These are phyloP conservation scores for Onychomys leucogaster DNA, from an alignment of 2,797 vertebrate species.

Conservation along the genomic window DNA sequence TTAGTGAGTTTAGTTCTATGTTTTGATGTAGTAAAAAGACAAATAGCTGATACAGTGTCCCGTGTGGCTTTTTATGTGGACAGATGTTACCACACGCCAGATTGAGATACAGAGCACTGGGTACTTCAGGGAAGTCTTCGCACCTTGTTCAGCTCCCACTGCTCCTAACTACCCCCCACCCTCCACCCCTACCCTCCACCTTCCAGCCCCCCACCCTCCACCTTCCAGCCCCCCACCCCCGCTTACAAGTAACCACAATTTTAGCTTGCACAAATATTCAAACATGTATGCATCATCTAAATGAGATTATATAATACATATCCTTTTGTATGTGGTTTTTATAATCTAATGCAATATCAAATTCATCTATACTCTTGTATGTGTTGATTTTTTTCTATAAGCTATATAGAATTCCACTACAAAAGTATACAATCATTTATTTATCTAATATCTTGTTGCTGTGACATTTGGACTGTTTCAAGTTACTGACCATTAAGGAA, in stretches of 20 bases:
- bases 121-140: not conserved
- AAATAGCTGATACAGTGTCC: not conserved
- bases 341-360: not conserved
- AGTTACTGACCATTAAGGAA: not conserved
- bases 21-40: not conserved
- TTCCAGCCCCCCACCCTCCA: rapidly evolving
- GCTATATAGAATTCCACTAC: not conserved
- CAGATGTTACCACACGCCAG: not conserved
- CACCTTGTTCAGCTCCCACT: not conserved
- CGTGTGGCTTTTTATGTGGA: not conserved
- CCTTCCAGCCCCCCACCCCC: too few species aligned
- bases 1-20: too few species aligned
- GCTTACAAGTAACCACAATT: not conserved
- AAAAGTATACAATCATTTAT: not conserved
- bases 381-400: not conserved
- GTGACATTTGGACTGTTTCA: not conserved
- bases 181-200: too few species aligned
- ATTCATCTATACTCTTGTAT: not conserved
- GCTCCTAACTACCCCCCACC: not conserved
- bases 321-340: not conserved
- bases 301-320: not conserved
- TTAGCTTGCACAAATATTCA: not conserved
- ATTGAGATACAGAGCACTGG: not conserved
- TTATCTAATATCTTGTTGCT: not conserved
- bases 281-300: not conserved